Base-by-base conservation (phyloP, 2,888 invertebrate genomes). In the Monopis laevigella region DNA sequence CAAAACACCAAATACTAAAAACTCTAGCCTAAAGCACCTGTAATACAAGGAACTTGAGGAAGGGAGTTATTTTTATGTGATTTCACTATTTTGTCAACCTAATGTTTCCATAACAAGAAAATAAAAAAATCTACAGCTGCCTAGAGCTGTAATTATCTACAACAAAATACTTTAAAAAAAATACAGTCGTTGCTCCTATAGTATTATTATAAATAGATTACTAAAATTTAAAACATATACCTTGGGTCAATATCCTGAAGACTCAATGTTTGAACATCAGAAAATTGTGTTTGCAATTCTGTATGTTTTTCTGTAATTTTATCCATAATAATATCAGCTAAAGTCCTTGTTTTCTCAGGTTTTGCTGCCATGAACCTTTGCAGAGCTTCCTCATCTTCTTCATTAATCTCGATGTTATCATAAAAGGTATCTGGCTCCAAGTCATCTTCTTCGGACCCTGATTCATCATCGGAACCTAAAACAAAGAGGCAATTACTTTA, bases 241-340 rank as follows among this genome's bases (percentile, higher is more conserved):
- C 86, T 81, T 1, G 93, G 91, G 77, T 97, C 93, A 48, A 98
- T 65, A 48, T 95, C 89, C 61, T 93, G 89, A 54, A 93, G 75
- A 58, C 89, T 88, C 10, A 93, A 58, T 13, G 86, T 85, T 46
- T 86, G 88, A 28, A 78, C 84, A 81, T 96, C 96, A 29, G 93
- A 91, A 58, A 93, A 88, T 57, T 93, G 90, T 19, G 92, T 88
- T 30, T 91, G 87, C 12, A 97, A 82, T 74, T 97, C 96, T 1
- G 93, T 93, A 55, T 93, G 89, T 62, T 96, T 97, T 56, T 97
- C 95, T 17, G 92, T 91, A 27, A 98, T 88, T 78, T 94, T 97
- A 51, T 95, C 95, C 81, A 89, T 86, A 44, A 98, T 95, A 29
- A 96, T 88, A 60, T 98, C 96, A 11, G 93, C 93, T 27, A 98